phyloP scores from a whole-genome alignment of 2,113 vertebrate genomes.

The Mormyrus lacerda region DNA sequence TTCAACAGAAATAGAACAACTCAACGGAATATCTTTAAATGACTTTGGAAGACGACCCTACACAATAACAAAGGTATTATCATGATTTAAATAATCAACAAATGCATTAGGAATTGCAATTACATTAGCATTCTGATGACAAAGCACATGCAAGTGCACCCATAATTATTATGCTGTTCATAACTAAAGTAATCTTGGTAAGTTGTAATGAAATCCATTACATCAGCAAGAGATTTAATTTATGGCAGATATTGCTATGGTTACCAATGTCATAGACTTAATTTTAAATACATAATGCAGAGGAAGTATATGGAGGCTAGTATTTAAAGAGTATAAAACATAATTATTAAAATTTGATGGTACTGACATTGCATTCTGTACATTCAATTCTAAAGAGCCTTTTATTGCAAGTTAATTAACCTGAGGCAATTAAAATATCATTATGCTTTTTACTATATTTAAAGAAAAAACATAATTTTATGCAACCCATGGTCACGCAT shows the following conservation, averaged over 20 bases:
- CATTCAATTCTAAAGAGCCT: not conserved
- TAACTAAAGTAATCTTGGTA: not conserved
- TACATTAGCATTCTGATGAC: not conserved
- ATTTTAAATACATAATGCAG: not conserved
- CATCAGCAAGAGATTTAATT: not conserved
- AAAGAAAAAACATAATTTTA: not conserved
- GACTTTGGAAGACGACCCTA: not conserved
- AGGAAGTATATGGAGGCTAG: not conserved
- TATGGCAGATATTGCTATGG: not conserved
- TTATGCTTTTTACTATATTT: not conserved
- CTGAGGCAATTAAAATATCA: not conserved
- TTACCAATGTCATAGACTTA: not conserved
- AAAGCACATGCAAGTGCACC: not conserved
- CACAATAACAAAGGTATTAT: not conserved
- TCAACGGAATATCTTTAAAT: not conserved
- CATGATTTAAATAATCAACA: not conserved
- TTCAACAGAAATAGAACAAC: not conserved
- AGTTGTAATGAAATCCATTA: not conserved
- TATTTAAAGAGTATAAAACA: not conserved
- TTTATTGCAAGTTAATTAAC: not conserved
- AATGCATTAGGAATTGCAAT: not conserved
- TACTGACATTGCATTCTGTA: not conserved
- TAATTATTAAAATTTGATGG: not conserved
- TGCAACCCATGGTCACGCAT: not conserved
- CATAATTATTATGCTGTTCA: constrained; percentile 5